A percentile compares a stretch with the other conserved stretches of the same genome.
Conservation (phyloP, 2,113 vertebrate species). For the Burhinus bistriatus region DNA sequence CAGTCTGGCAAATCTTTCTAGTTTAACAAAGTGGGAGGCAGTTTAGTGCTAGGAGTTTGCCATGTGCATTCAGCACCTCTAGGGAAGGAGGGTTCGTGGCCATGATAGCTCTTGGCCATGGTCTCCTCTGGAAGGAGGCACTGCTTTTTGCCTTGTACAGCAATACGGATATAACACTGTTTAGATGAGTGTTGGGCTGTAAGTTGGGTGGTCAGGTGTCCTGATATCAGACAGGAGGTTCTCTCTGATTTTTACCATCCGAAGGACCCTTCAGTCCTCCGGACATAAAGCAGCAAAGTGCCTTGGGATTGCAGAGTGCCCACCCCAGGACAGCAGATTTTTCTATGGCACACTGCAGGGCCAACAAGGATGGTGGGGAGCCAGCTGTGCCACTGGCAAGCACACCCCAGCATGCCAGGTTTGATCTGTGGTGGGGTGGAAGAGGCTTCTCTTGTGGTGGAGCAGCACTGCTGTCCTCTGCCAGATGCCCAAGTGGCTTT, state of each 20-base stretch:
- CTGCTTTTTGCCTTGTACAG: neutral
- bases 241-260: neutral
- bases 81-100: no score
- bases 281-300: neutral
- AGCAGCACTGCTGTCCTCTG: neutral
- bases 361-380: neutral
- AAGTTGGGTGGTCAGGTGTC: neutral
- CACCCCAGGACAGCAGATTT: neutral
- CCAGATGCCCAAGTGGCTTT: neutral
- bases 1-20: neutral
- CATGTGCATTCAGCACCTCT: accelerated
- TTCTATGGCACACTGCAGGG: neutral
- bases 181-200: neutral
- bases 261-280: neutral
- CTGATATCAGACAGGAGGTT: neutral
- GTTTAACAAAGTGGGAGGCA: neutral
- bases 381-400: neutral
- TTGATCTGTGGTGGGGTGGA: neutral
- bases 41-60: neutral
- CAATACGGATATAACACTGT: neutral
- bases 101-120: neutral
- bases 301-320: neutral
- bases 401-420: neutral
- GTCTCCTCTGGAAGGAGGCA: neutral
- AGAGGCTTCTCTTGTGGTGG: neutral